These are phyloP conservation scores for Tursiops truncatus DNA, from an alignment of 2,113 vertebrate species.

Conservation along the genomic window DNA sequence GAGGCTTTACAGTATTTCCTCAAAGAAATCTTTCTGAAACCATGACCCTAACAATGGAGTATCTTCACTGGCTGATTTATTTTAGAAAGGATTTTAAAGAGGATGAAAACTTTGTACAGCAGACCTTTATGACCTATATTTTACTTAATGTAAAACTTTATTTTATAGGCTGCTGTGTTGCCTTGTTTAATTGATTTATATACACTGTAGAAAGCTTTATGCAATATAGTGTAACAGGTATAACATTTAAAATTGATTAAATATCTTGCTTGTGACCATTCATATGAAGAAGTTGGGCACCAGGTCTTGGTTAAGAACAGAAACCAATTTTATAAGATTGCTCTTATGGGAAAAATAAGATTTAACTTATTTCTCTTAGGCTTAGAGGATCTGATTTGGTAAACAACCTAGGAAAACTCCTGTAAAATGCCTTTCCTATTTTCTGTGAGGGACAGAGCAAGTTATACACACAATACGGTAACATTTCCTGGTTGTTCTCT, in stretches of 20 bases:
- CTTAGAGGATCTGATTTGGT: conserved; percentile 25
- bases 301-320: conserved; percentile 49
- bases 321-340: conserved; percentile 67
- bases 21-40: conserved; percentile 49
- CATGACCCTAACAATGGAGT: neutral
- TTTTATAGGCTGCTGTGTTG: conserved; percentile 43
- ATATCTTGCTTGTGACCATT: conserved; percentile 46
- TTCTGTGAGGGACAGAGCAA: neutral
- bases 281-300: conserved; percentile 47
- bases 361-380: conserved; percentile 41
- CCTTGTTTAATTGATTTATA: conserved; percentile 75
- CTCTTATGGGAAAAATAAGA: conserved; percentile 64
- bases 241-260: conserved; percentile 67
- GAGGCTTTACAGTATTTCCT: conserved; percentile 11
- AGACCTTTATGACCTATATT: conserved; percentile 56
- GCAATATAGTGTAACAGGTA: conserved; percentile 27
- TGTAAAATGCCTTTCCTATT: neutral
- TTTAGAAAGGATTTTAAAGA: conserved; percentile 53
- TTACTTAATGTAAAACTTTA: conserved; percentile 52
- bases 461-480: neutral
- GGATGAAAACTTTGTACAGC: conserved; percentile 46
- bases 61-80: conserved; percentile 46
- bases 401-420: neutral
- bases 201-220: conserved; percentile 45
- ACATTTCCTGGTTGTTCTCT: neutral